A percentile compares a stretch with the other conserved stretches of the same genome.
Conservation (phyloP, 1,140 invertebrate species). For the Popillia japonica region DNA sequence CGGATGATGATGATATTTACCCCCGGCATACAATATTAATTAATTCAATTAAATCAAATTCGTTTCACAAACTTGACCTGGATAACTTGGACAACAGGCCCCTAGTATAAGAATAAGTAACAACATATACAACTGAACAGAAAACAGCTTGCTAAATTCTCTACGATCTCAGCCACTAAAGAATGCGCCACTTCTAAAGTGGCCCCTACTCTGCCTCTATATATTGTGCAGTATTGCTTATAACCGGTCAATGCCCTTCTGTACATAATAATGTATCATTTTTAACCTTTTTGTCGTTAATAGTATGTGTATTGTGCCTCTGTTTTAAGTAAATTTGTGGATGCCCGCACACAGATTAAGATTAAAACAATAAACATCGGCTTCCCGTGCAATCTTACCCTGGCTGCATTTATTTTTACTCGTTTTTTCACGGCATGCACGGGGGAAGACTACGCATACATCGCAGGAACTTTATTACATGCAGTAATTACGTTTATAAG, state of each 20-base stretch:
- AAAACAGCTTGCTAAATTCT: conserved; percentile 35
- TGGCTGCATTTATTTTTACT: not conserved
- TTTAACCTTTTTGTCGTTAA: conserved; percentile 25
- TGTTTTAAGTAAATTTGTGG: conserved; percentile 27
- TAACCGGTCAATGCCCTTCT: conserved; percentile 30
- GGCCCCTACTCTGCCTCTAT: conserved; percentile 15
- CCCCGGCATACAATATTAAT: not conserved
- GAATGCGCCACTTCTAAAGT: conserved; percentile 39
- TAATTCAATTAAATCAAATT: conserved; percentile 37
- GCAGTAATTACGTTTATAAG: too few relatives aligned
- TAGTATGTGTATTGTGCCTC: conserved; percentile 7
- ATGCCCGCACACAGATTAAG: conserved; percentile 35
- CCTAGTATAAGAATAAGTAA: not conserved
- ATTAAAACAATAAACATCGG: conserved; percentile 17
- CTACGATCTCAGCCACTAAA: conserved; percentile 39
- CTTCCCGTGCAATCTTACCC: conserved; percentile 13
- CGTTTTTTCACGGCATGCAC: too few relatives aligned
- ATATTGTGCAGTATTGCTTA: conserved; percentile 39
- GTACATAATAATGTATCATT: conserved; percentile 40
- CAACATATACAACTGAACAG: not conserved
- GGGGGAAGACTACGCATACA: too few relatives aligned
- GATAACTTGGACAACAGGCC: conserved; percentile 36
- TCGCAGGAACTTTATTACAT: too few relatives aligned
- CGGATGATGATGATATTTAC: too few relatives aligned
- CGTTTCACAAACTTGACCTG: conserved; percentile 34